Conservation (phyloP, 2,797 vertebrate genomes). For the Decapterus maruadsi region DNA sequence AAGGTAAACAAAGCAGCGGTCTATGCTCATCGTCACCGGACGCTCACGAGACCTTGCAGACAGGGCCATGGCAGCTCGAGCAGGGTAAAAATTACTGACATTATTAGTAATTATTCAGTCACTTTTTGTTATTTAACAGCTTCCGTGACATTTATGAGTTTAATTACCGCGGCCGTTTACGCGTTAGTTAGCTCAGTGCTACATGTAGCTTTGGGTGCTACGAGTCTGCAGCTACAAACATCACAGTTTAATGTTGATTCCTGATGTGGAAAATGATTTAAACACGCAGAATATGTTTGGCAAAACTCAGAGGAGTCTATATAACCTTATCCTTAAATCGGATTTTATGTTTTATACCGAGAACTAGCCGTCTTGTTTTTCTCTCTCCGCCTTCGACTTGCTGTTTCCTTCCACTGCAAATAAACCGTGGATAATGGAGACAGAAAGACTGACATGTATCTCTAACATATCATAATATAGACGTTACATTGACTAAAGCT, state of each 20-base stretch:
- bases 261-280: background rate
- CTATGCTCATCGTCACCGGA: background rate
- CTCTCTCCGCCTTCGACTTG: rapidly evolving
- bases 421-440: background rate
- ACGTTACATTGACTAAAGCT: background rate
- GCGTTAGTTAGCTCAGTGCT: too few species aligned
- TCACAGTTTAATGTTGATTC: background rate
- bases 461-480: background rate
- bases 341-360: background rate
- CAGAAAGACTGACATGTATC: too few species aligned
- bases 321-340: background rate
- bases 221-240: background rate
- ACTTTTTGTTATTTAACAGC: background rate
- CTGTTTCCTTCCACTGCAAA: background rate
- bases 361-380: rapidly evolving
- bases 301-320: background rate
- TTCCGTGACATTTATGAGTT: rapidly evolving
- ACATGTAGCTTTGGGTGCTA: background rate
- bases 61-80: slow-evolving; percentile 5
- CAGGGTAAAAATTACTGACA: slow-evolving; percentile 9
- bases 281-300: rapidly evolving
- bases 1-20: slow-evolving; percentile 62
- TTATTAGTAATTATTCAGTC: background rate
- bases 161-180: rapidly evolving
- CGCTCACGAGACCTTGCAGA: slow-evolving; percentile 19